Conservation (phyloP, 23 tunicate species). For the Styela plicata region DNA sequence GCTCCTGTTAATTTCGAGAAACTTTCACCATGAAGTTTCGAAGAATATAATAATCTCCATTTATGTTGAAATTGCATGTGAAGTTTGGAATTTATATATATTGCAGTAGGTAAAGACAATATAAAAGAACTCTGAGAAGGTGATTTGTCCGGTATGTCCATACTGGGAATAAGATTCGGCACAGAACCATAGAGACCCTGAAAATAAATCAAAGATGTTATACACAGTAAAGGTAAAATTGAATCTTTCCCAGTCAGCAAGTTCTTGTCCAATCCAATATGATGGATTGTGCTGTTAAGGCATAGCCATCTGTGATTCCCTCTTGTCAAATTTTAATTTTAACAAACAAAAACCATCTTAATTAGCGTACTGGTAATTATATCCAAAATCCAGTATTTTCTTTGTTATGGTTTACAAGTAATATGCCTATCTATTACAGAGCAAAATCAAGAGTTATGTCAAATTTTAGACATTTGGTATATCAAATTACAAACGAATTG, state of each 20-base stretch:
- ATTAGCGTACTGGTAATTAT: no score
- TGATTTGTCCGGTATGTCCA: slow-evolving; percentile 5
- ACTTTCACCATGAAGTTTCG: slow-evolving; percentile 83
- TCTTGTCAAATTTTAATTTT: neutral
- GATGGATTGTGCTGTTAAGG: no score
- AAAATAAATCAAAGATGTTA: neutral
- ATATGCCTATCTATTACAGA: no score
- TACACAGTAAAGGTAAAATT: no score
- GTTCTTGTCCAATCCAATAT: no score
- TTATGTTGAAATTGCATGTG: slow-evolving; percentile 42
- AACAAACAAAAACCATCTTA: no score
- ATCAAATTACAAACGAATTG: no score
- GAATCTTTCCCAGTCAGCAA: no score
- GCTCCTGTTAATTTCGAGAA: slow-evolving; percentile 60
- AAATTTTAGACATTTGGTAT: no score
- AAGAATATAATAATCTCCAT: slow-evolving; percentile 87
- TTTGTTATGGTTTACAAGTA: no score
- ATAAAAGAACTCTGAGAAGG: slow-evolving; percentile 14
- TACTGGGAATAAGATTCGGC: slow-evolving; percentile 16
- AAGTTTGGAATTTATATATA: slow-evolving; percentile 49
- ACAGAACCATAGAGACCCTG: neutral
- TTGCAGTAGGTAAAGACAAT: slow-evolving; percentile 32
- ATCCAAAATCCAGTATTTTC: no score
- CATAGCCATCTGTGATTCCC: neutral
- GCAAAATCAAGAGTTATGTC: no score